A percentile compares a stretch with the other conserved stretches of the same genome.
phyloP scores from a whole-genome alignment of 2,113 vertebrate genomes.

The Saguinus imperator region DNA sequence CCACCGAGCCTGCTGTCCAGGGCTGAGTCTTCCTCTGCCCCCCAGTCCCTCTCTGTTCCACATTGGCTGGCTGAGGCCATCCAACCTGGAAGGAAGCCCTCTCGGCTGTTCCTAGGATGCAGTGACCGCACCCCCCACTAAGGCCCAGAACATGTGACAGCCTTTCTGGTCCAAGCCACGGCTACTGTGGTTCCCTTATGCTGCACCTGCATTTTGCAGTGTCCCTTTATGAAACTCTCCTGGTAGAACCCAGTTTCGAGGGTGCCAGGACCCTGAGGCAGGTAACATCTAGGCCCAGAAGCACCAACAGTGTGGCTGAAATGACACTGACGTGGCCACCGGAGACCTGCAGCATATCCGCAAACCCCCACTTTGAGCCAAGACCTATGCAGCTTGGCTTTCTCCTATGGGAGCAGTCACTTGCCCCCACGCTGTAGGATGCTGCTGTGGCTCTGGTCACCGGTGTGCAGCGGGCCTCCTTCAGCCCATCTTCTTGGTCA shows the following conservation, averaged over 20 bases:
- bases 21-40: background rate
- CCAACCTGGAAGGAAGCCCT: background rate
- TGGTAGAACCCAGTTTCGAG: too few species aligned
- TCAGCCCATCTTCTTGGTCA: background rate
- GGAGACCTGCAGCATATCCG: too few species aligned
- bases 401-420: background rate
- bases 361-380: background rate
- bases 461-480: background rate
- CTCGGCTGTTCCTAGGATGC: background rate
- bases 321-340: background rate
- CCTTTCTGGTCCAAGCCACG: rapidly evolving
- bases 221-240: background rate
- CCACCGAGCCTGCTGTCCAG: background rate
- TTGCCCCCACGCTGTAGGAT: rapidly evolving
- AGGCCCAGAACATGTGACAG: background rate
- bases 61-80: background rate
- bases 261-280: background rate
- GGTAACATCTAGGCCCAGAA: too few species aligned
- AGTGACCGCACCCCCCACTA: rapidly evolving
- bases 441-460: background rate
- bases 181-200: background rate
- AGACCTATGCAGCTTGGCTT: background rate
- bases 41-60: background rate
- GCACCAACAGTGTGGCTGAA: rapidly evolving
- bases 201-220: background rate